Conservation (phyloP, 2,797 vertebrate genomes). For the Prionace glauca region DNA sequence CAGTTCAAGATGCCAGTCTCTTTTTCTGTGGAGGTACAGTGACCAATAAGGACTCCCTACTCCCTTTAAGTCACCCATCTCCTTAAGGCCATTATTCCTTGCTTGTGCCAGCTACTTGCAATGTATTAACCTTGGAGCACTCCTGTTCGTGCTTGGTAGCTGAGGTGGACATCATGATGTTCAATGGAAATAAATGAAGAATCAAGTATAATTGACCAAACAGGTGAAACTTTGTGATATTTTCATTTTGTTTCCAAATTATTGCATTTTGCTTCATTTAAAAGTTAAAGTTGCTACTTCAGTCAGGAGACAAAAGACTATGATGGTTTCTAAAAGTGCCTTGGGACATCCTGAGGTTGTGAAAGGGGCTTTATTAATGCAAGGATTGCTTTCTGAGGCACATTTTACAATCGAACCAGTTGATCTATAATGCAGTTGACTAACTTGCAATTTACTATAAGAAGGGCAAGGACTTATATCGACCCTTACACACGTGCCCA, state of each 20-base stretch:
- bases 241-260: conserved; percentile 17
- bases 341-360: no score
- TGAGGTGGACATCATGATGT: neutral
- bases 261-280: neutral
- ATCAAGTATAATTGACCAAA: neutral
- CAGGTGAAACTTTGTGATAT: neutral
- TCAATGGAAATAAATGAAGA: neutral
- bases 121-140: neutral
- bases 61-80: neutral
- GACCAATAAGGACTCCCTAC: no score
- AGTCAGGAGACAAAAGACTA: neutral
- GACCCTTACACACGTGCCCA: neutral
- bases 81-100: neutral
- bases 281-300: neutral
- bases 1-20: neutral
- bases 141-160: neutral
- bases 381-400: neutral
- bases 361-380: no score
- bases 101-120: neutral
- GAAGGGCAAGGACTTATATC: neutral
- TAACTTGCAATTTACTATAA: neutral
- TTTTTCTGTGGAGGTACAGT: neutral
- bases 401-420: neutral
- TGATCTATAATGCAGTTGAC: neutral
- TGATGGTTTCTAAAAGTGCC: neutral